Evolutionary conservation across 1,140 invertebrate genomes (phyloP), one percentile per base, ranked within the genome.

Genomic region (Caerostris darwini): DNA sequence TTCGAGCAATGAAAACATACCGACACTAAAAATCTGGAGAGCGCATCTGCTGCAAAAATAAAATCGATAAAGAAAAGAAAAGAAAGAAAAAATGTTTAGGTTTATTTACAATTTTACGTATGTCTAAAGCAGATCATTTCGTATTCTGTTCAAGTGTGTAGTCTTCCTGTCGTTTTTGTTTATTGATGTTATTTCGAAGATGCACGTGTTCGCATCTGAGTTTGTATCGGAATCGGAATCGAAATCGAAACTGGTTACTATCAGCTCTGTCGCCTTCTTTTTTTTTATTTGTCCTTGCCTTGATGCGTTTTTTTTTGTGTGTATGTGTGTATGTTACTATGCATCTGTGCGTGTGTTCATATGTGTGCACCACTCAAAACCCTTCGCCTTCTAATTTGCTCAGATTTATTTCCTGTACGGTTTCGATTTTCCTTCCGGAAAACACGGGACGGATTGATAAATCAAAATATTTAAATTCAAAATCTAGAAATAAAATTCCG

Each of bases 81-180:
- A 34, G 2, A 34, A 34, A 34, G 2, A 58, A 91, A 82, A 90
- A 54, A 90, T 56, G 71, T 91, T 77, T 77, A 81, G 56, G 12
- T 92, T 92, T 92, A 92, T 92, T 92, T 92, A 92, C 90, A 92
- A 85, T 92, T 81, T 81, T 85, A 92, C 71, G 50, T 85, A 56
- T 50, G 90, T 64, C 77, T 92, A 57, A 85, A 92, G 67, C 57
- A 69, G 81, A 92, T 85, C 81, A 85, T 92, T 92, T 69, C 12
- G 90, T 92, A 92, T 92, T 92, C 90, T n/a, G 90, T 6, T 50
- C 90, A 5, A 92, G 90, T 56, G 19, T 53, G 59, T 34, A 85
- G 88, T 54, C 57, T 82, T 82, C 56, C 50, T 19, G 14, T 50
- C 69, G 10, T 67, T 67, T 85, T 85, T 92, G 64, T 92, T 83